Evolutionary conservation across 2,888 invertebrate genomes (phyloP).

Genomic region (Chalcosyrphus nemorum): DNA sequence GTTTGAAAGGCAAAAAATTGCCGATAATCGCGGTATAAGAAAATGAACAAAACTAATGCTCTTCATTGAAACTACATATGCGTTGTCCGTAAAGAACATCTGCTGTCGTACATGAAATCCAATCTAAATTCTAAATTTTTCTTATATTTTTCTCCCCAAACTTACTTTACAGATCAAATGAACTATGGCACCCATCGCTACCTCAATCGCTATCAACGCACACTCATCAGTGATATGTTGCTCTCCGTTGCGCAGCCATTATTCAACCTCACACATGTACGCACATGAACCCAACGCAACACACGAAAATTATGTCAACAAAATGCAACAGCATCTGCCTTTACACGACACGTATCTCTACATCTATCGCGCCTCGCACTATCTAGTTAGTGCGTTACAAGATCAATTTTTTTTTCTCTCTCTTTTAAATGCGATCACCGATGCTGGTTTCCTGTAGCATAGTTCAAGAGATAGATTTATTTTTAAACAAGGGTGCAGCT

Average conservation of each 20-base stretch:
- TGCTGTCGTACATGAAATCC: too few relatives aligned
- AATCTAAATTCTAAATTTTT: too few relatives aligned
- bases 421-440: constrained; percentile 32
- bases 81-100: too few relatives aligned
- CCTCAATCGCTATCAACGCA: not conserved
- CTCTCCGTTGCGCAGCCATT: not conserved
- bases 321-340: constrained; percentile 64
- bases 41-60: too few relatives aligned
- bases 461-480: constrained; percentile 31
- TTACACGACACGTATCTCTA: constrained; percentile 14
- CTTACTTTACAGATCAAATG: not conserved
- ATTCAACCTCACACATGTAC: constrained; percentile 44
- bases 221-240: constrained; percentile 12
- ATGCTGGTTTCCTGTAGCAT: constrained; percentile 37
- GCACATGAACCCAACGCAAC: constrained; percentile 36
- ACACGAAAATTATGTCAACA: constrained; percentile 61
- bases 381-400: constrained; percentile 32
- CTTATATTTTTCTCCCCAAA: too few relatives aligned
- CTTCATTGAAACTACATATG: too few relatives aligned
- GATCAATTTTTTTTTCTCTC: too few relatives aligned
- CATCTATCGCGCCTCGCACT: constrained; percentile 1
- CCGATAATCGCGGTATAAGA: too few relatives aligned
- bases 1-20: too few relatives aligned
- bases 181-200: constrained; percentile 5
- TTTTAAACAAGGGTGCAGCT: constrained; percentile 68